Evolutionary conservation across 1,140 invertebrate species (phyloP).

Genomic region (Heliconius eleuchia): DNA sequence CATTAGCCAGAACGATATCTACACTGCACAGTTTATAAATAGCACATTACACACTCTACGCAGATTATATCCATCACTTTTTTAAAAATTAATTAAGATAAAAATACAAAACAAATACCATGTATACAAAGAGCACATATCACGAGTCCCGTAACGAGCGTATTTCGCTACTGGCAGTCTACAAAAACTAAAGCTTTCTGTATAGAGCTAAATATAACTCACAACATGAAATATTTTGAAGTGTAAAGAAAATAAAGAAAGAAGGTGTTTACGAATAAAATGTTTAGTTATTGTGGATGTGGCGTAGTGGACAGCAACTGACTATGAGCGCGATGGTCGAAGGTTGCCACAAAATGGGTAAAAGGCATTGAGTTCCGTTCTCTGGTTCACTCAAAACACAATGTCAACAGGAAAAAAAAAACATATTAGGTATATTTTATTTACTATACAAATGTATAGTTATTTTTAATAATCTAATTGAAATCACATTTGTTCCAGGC

Average conservation of each 20-base stretch:
- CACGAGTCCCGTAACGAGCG: slow-evolving; percentile 8
- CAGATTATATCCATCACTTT: background rate
- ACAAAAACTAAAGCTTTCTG: background rate
- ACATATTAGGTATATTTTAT: too few species aligned
- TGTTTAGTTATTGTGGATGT: background rate
- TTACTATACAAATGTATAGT: too few species aligned
- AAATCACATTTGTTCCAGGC: too few species aligned
- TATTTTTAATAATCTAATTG: too few species aligned
- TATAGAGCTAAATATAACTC: background rate
- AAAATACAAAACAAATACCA: background rate
- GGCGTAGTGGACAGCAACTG: too few species aligned
- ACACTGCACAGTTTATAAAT: background rate
- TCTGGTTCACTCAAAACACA: too few species aligned
- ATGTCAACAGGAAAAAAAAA: too few species aligned
- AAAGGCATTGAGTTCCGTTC: too few species aligned
- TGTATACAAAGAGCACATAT: background rate
- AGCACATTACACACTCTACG: background rate
- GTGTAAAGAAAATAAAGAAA: slow-evolving; percentile 5
- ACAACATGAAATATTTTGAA: background rate
- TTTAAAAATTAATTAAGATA: background rate
- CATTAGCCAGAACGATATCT: background rate
- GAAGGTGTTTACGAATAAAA: background rate
- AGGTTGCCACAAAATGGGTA: too few species aligned
- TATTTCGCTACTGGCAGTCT: background rate
- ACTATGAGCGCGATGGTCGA: too few species aligned